Conservation (phyloP, 1,140 invertebrate species). For the Hypothenemus hampei region DNA sequence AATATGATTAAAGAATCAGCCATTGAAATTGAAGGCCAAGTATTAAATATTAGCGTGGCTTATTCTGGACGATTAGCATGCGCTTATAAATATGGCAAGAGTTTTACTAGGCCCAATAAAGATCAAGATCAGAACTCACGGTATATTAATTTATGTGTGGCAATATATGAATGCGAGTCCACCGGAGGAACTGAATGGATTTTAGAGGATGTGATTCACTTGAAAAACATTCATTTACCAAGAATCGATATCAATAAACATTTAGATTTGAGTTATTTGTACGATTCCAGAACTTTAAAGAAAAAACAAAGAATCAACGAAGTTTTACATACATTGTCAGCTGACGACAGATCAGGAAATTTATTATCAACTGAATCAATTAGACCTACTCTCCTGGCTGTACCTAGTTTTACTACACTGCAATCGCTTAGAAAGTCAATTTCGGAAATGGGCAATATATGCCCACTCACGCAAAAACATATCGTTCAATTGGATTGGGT, state of each 20-base stretch:
- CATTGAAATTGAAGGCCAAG: slow-evolving; percentile 73
- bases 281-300: slow-evolving; percentile 74
- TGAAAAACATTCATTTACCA: slow-evolving; percentile 83
- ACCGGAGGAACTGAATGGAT: slow-evolving; percentile 97
- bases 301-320: slow-evolving; percentile 73
- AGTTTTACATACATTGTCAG: slow-evolving; percentile 57
- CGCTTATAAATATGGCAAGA: slow-evolving; percentile 89
- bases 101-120: slow-evolving; percentile 74
- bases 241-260: slow-evolving; percentile 72
- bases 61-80: slow-evolving; percentile 96
- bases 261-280: slow-evolving; percentile 76
- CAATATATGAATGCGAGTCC: slow-evolving; percentile 99
- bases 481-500: slow-evolving; percentile 97
- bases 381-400: slow-evolving; percentile 73
- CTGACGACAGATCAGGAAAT: slow-evolving; percentile 48
- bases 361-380: slow-evolving; percentile 60
- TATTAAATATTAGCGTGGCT: slow-evolving; percentile 91
- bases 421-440: slow-evolving; percentile 85
- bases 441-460: slow-evolving; percentile 86
- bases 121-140: slow-evolving; percentile 74
- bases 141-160: slow-evolving; percentile 90
- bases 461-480: slow-evolving; percentile 80
- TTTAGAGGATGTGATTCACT: slow-evolving; percentile 93
- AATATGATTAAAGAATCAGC: slow-evolving; percentile 60
- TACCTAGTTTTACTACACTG: slow-evolving; percentile 88